Evolutionary conservation across 2,113 vertebrate species (phyloP).

Genomic region (Neoarius graeffei): DNA sequence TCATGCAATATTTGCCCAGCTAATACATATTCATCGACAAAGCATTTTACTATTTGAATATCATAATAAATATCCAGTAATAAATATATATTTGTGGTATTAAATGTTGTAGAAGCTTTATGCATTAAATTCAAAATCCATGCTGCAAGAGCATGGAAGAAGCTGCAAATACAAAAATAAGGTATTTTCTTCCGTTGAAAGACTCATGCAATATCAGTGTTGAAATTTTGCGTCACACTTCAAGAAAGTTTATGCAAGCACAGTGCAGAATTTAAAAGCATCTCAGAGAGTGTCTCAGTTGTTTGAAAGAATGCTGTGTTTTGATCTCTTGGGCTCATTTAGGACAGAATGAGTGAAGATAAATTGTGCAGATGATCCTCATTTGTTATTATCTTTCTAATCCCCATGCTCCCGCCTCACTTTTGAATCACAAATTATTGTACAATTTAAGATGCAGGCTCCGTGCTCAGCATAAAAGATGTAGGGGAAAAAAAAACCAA

Average conservation of each 20-base stretch:
- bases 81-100: background rate
- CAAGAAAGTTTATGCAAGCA: background rate
- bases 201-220: background rate
- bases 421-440: conserved; percentile 45
- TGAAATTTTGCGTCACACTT: background rate
- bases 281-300: background rate
- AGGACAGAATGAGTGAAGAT: conserved; percentile 34
- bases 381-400: conserved; percentile 44
- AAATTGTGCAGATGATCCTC: conserved; percentile 44
- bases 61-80: background rate
- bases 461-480: conserved; percentile 34
- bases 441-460: conserved; percentile 24
- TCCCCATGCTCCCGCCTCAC: conserved; percentile 40
- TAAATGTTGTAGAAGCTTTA: background rate
- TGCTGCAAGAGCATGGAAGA: background rate
- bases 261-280: background rate
- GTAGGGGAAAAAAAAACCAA: background rate
- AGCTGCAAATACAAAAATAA: background rate
- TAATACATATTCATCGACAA: background rate
- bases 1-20: background rate
- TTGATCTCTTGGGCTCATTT: conserved; percentile 28
- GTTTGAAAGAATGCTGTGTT: conserved; percentile 26
- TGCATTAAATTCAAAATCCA: background rate
- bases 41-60: background rate
- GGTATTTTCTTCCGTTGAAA: background rate